Conservation (phyloP, 35 echinoderm and acorn worm species). For the Hemicentrotus pulcherrimus region DNA sequence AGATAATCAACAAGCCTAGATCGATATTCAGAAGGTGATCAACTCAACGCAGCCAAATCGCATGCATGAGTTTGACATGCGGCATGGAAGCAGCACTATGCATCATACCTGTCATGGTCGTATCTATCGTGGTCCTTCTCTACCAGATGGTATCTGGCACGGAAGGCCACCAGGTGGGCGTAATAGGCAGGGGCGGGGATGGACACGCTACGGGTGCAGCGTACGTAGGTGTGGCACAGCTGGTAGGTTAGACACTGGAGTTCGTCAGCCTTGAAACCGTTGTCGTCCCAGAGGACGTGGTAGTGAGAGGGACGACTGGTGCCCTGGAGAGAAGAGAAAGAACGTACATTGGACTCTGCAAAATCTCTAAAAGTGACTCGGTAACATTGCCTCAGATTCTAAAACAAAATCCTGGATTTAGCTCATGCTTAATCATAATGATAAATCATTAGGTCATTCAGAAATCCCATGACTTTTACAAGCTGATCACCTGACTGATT, state of each 20-base stretch:
- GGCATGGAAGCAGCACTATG: neutral
- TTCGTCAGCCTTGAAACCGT: slow-evolving; percentile 93
- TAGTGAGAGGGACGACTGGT: slow-evolving; percentile 99
- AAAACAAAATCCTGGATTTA: no score
- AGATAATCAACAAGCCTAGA: neutral
- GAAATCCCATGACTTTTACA: no score
- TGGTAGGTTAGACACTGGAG: slow-evolving; percentile 97
- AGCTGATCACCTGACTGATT: no score
- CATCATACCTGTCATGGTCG: slow-evolving; percentile 34
- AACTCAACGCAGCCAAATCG: neutral
- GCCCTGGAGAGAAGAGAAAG: slow-evolving; percentile 54
- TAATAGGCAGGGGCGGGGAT: slow-evolving; percentile 99
- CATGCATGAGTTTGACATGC: neutral
- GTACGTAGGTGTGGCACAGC: slow-evolving; percentile 96
- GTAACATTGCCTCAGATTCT: no score
- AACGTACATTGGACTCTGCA: neutral
- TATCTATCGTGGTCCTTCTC: slow-evolving; percentile 95
- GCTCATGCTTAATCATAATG: no score
- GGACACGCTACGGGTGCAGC: slow-evolving; percentile 95
- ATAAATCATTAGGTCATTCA: no score
- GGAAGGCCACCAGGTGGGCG: slow-evolving; percentile 97
- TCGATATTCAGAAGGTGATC: neutral
- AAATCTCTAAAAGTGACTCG: no score
- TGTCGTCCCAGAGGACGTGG: slow-evolving; percentile 98
- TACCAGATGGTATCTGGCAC: slow-evolving; percentile 97